Conservation (phyloP, 2,113 vertebrate genomes). For the Paradisaea rubra region DNA sequence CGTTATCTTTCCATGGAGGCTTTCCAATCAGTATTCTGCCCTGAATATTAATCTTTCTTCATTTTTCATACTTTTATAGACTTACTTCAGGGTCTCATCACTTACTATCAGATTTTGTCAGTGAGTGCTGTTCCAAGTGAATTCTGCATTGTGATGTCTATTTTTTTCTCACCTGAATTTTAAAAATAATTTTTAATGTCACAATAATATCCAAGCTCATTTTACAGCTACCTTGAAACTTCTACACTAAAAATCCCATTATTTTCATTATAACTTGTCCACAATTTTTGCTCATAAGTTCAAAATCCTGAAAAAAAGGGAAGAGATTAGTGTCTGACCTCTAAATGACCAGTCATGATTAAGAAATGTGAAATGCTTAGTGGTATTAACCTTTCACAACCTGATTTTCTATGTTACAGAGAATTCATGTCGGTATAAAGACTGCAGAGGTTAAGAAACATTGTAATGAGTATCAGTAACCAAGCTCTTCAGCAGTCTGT, state of each 20-base stretch:
- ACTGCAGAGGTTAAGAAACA: not conserved
- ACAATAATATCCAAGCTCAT: not conserved
- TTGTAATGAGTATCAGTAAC: not conserved
- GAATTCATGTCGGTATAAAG: not conserved
- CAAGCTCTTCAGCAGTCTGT: not conserved
- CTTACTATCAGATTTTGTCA: not conserved
- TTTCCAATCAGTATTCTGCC: constrained; percentile 55
- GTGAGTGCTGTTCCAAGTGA: not conserved
- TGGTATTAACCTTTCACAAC: not conserved
- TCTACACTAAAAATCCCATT: not conserved
- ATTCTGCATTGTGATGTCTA: not conserved
- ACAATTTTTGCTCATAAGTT: not conserved
- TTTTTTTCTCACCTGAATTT: not conserved
- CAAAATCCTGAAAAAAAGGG: not conserved
- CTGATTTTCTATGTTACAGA: not conserved
- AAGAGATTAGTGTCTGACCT: not conserved
- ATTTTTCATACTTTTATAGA: constrained; percentile 48
- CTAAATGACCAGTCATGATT: not conserved
- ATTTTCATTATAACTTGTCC: not conserved
- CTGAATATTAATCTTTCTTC: constrained; percentile 48
- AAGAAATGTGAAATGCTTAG: not conserved
- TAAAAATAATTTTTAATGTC: not conserved
- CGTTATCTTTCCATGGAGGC: constrained; percentile 53
- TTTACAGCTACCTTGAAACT: not conserved
- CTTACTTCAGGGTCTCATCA: constrained; percentile 38